These are phyloP conservation scores for Scaptodrosophila latifasciaeformis DNA, from an alignment of 2,888 invertebrate genomes.

Conservation along the genomic window DNA sequence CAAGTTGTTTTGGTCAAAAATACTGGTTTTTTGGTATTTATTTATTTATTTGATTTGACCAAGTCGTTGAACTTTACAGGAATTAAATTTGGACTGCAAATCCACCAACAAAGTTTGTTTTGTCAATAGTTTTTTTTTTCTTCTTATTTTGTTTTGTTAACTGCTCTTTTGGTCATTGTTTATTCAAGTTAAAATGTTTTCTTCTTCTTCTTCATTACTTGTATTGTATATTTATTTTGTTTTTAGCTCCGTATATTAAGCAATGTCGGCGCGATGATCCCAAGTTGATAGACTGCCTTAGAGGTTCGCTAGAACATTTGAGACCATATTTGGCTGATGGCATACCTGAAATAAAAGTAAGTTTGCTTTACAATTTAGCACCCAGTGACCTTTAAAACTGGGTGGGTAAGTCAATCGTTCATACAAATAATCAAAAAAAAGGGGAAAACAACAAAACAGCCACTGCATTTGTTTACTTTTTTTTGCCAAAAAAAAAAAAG, in stretches of 20 bases:
- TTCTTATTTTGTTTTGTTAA: conserved; percentile 8
- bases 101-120: neutral
- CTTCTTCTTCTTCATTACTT: conserved; percentile 12
- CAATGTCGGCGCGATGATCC: conserved; percentile 81
- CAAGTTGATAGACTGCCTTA: conserved; percentile 78
- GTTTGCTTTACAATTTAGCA: conserved; percentile 19
- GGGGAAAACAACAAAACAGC: too few species aligned
- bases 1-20: neutral
- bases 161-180: neutral
- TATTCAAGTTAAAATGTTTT: too few species aligned
- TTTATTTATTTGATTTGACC: neutral
- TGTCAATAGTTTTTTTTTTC: conserved; percentile 11
- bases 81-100: conserved; percentile 16
- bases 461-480: too few species aligned
- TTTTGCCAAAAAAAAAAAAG: too few species aligned
- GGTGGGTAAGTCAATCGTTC: neutral
- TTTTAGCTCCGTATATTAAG: conserved; percentile 77
- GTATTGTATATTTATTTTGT: too few species aligned
- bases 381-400: conserved; percentile 13
- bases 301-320: conserved; percentile 77
- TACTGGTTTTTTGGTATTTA: neutral
- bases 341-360: conserved; percentile 79
- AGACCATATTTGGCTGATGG: conserved; percentile 79
- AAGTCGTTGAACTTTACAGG: conserved; percentile 55
- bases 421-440: neutral